Base-by-base conservation (phyloP, 2,113 vertebrate species). In the Corythornis vintsioides region DNA sequence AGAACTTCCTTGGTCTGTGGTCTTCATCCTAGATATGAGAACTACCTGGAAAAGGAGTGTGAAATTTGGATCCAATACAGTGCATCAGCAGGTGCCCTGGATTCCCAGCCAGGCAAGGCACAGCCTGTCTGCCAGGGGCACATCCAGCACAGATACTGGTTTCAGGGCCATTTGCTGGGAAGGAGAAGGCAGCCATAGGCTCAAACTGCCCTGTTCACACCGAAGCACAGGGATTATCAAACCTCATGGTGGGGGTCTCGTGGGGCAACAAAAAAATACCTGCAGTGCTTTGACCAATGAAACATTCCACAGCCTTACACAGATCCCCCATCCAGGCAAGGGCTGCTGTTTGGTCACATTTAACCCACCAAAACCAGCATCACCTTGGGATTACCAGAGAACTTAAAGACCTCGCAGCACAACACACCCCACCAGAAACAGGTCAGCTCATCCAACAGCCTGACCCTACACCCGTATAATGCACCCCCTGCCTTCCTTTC, bases 381-480 rank as follows among this genome's bases (percentile, higher is more conserved):
- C 78, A 70, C 26, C 18, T 40, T 38, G 26, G 5, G 17, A 47
- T 13, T 67, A 42, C 31, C 18, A 20, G 6, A 35, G 43, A 90
- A 17, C 40, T 85, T 24, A 2, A 31, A 72, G 48, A 75, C 79
- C 28, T 1, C 29, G 35, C 31, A 74, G 42, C 25, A 48, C 45
- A 38, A 47, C 24, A 43, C 26, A 71, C 9, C 16, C 86, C 24
- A 11, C n/a, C 83, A 76, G 43, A 26, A 71, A 42, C 52, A 63
- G n/a, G 4, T 20, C 1, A 10, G 63, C 19, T 15, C 38, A 64
- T 15, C 60, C 69, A 50, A 5, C 42, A 13, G n/a, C 67, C 25
- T 0, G 5, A 20, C 13, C 61, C 10, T 4, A 11, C 11, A 15
- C 42, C 25, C 42, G 1, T 1, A 12, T 26, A 64, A 75, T 13